Evolutionary conservation across 37 sponge, comb jelly and placozoan genomes (phyloP).

Genomic region (Amphimedon queenslandica): DNA sequence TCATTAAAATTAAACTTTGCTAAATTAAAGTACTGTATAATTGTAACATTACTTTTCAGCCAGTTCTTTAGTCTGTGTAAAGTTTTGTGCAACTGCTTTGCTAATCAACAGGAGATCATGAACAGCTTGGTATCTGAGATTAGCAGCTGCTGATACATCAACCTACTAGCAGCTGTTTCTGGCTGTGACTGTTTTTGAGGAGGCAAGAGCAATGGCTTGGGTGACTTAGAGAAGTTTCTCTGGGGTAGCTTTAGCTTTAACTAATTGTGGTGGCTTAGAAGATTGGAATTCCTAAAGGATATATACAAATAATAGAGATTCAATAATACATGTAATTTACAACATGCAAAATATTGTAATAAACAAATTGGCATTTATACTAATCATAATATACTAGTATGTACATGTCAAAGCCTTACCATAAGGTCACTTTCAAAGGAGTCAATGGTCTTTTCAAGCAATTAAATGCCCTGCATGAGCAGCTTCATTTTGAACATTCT

Average conservation of each 20-base stretch:
- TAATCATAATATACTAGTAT: background rate
- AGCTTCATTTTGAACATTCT: slow-evolving; percentile 92
- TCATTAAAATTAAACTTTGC: no score
- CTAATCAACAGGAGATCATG: slow-evolving; percentile 64
- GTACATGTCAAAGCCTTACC: slow-evolving; percentile 5
- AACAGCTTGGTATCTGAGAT: slow-evolving; percentile 82
- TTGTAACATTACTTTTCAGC: slow-evolving; percentile 53
- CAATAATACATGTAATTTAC: no score
- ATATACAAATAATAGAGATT: no score
- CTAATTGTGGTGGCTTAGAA: slow-evolving; percentile 10
- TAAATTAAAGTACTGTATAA: no score
- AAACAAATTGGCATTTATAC: no score
- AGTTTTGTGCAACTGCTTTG: slow-evolving; percentile 50
- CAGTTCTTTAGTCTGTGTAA: slow-evolving; percentile 45
- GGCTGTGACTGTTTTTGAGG: slow-evolving; percentile 88
- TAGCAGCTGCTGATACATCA: slow-evolving; percentile 88
- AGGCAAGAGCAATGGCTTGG: slow-evolving; percentile 72
- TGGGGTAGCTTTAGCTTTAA: slow-evolving; percentile 36
- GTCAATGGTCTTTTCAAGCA: slow-evolving; percentile 89
- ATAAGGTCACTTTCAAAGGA: slow-evolving; percentile 52
- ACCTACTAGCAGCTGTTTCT: slow-evolving; percentile 82
- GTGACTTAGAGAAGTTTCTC: slow-evolving; percentile 77
- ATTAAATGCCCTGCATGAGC: slow-evolving; percentile 63
- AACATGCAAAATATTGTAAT: no score
- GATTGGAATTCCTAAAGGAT: slow-evolving; percentile 30